These are phyloP conservation scores for Rotaria magnacalcarata DNA, from an alignment of 2,888 invertebrate genomes.

Conservation along the genomic window DNA sequence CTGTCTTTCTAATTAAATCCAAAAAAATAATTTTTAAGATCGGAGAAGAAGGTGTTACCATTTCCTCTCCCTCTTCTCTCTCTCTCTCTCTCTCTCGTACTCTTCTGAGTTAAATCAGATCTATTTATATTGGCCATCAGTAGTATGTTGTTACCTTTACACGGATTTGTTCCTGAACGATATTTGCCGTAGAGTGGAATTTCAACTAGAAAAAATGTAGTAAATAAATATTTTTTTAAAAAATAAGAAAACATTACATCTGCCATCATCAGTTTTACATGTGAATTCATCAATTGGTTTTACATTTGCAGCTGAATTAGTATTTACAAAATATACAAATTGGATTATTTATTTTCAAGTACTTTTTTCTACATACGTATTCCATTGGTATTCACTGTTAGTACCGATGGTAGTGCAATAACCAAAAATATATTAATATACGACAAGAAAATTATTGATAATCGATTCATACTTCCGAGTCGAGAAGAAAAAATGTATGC, in stretches of 20 bases:
- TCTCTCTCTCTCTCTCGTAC: too few relatives aligned
- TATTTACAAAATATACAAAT: background rate
- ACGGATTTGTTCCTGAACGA: background rate
- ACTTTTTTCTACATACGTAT: background rate
- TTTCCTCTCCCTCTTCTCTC: too few relatives aligned
- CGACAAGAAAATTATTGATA: background rate
- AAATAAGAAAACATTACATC: background rate
- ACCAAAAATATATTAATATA: background rate
- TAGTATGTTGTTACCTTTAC: background rate
- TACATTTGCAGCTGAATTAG: background rate
- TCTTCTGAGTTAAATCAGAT: too few relatives aligned
- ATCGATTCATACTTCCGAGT: background rate
- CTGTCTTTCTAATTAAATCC: too few relatives aligned
- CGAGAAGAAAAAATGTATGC: background rate
- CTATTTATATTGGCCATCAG: too few relatives aligned
- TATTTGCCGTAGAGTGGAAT: background rate
- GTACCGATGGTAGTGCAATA: background rate
- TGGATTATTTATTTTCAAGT: background rate
- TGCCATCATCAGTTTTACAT: constrained; percentile 6
- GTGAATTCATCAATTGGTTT: background rate
- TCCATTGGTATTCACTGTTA: background rate
- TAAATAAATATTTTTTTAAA: background rate
- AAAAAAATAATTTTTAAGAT: too few relatives aligned
- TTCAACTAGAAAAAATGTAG: background rate
- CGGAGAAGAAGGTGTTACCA: too few relatives aligned